phyloP scores from a whole-genome alignment of 2,888 invertebrate species.

The Branchipolynoe longqiensis region DNA sequence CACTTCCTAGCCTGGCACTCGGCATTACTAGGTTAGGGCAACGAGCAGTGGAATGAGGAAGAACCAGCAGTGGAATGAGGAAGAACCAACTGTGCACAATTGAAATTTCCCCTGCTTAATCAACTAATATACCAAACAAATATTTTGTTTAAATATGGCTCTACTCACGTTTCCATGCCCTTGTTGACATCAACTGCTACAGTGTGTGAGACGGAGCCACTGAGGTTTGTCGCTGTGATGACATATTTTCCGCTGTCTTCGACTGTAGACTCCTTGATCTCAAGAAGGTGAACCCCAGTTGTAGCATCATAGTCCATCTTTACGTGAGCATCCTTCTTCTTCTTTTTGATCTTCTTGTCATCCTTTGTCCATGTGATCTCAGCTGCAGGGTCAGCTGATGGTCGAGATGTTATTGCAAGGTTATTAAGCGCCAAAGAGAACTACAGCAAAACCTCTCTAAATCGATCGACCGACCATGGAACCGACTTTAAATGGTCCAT shows the following conservation, averaged over 20 bases:
- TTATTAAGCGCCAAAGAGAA: too few relatives aligned
- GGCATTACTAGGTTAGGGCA: too few relatives aligned
- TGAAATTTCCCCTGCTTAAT: too few relatives aligned
- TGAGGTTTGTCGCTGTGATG: constrained; percentile 70
- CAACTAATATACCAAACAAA: too few relatives aligned
- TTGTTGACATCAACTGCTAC: constrained; percentile 17
- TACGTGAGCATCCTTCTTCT: constrained; percentile 58
- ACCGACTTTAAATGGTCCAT: too few relatives aligned
- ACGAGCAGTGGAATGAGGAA: too few relatives aligned
- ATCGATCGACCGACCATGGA: too few relatives aligned
- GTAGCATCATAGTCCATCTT: constrained; percentile 34
- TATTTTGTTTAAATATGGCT: too few relatives aligned
- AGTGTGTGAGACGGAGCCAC: constrained; percentile 61
- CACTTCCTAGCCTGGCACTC: too few relatives aligned
- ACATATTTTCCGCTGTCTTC: constrained; percentile 73
- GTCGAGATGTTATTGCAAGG: not conserved
- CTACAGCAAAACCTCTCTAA: too few relatives aligned
- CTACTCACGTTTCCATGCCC: not conserved
- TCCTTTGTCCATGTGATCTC: constrained; percentile 78
- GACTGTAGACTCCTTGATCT: constrained; percentile 68
- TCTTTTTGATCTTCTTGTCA: constrained; percentile 68
- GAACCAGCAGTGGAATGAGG: too few relatives aligned
- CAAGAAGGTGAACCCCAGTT: constrained; percentile 62
- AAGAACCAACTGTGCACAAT: too few relatives aligned
- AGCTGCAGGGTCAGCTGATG: constrained; percentile 65